Evolutionary conservation across 2,888 invertebrate genomes (phyloP).

Genomic region (Neocrepidodera transversa): DNA sequence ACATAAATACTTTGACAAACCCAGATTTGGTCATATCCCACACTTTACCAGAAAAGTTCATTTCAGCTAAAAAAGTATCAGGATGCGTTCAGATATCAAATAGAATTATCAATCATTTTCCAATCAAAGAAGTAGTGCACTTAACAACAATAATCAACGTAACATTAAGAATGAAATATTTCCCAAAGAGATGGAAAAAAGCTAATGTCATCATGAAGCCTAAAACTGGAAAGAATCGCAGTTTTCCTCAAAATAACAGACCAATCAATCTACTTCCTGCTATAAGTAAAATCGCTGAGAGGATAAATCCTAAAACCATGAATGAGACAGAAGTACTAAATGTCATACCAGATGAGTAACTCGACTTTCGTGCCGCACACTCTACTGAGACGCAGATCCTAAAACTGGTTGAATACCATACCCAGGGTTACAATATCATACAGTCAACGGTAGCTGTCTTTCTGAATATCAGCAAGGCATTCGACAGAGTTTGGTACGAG

Average conservation of each 20-base stretch:
- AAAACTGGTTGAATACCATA: conserved; percentile 42
- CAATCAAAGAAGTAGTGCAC: too few species aligned
- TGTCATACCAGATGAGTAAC: conserved; percentile 46
- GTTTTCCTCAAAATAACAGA: conserved; percentile 31
- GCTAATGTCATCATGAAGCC: too few species aligned
- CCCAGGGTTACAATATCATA: conserved; percentile 41
- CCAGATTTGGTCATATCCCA: too few species aligned
- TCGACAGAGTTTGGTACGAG: conserved; percentile 52
- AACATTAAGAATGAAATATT: conserved; percentile 4
- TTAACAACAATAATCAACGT: too few species aligned
- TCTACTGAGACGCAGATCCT: conserved; percentile 47
- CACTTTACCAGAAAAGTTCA: neutral
- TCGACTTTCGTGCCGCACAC: conserved; percentile 47
- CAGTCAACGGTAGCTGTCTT: conserved; percentile 45
- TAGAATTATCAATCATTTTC: too few species aligned
- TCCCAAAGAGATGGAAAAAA: conserved; percentile 31
- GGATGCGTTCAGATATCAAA: neutral
- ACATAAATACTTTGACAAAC: too few species aligned
- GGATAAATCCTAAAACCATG: conserved; percentile 22
- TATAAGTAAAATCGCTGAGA: conserved; percentile 33
- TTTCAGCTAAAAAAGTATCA: neutral
- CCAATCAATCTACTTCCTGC: conserved; percentile 32
- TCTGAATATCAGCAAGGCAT: conserved; percentile 51
- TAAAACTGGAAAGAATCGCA: too few species aligned
- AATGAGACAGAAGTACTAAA: conserved; percentile 12